A percentile compares a stretch with the other conserved stretches of the same genome.
phyloP scores from a whole-genome alignment of 2,113 vertebrate genomes.

The Tachysurus vachellii region DNA sequence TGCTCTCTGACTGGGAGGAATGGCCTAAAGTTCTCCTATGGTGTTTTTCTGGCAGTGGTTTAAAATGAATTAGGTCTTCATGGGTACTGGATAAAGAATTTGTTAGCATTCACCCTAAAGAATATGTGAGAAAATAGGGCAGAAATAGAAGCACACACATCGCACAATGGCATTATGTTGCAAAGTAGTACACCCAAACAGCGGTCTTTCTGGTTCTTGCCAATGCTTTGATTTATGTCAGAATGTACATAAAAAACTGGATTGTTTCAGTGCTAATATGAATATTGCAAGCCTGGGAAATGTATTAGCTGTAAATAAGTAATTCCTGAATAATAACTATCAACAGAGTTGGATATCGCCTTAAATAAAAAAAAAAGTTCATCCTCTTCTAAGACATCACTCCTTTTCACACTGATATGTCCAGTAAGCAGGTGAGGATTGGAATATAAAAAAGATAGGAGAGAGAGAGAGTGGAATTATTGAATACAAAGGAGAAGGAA shows the following conservation, averaged over 20 bases:
- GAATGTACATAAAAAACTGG: not conserved
- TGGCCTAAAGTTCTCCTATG: not conserved
- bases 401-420: constrained; percentile 6
- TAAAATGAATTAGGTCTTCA: not conserved
- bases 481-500: not conserved
- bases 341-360: not conserved
- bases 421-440: constrained; percentile 27
- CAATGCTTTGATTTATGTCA: not conserved
- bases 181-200: not conserved
- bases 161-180: not conserved
- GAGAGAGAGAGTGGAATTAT: not conserved
- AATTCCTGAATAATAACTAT: not conserved
- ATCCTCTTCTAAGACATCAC: not conserved
- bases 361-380: constrained; percentile 8
- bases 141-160: not conserved
- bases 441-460: not conserved
- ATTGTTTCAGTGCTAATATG: not conserved
- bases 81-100: not conserved
- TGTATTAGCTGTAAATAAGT: not conserved
- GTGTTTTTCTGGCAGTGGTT: not conserved
- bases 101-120: not conserved
- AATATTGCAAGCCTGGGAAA: not conserved
- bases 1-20: not conserved
- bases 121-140: not conserved
- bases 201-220: not conserved